Conservation (phyloP, 2,888 invertebrate species). For the Oasisia sp. region DNA sequence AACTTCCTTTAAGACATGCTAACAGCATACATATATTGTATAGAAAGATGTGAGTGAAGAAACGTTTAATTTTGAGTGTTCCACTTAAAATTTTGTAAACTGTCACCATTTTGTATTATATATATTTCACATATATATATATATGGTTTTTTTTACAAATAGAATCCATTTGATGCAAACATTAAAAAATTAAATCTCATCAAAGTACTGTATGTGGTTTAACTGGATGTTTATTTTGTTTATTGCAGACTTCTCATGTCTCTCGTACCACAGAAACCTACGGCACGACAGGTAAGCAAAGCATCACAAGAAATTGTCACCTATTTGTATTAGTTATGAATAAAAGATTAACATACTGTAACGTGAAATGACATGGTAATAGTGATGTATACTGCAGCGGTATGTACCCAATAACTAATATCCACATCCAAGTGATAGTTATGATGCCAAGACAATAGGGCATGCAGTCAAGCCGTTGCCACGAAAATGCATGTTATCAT, state of each 20-base stretch:
- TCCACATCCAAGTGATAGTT: not conserved
- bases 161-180: not conserved
- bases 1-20: too few relatives aligned
- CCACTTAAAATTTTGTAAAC: not conserved
- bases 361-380: not conserved
- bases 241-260: slow-evolving; percentile 52
- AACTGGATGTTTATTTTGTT: slow-evolving; percentile 23
- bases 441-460: not conserved
- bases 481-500: too few relatives aligned
- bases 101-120: not conserved
- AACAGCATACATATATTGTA: too few relatives aligned
- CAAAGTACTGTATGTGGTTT: not conserved
- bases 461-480: not conserved
- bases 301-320: not conserved
- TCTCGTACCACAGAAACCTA: slow-evolving; percentile 60
- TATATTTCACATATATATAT: too few relatives aligned
- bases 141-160: too few relatives aligned
- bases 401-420: not conserved
- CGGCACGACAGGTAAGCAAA: slow-evolving; percentile 49
- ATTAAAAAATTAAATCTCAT: too few relatives aligned
- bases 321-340: not conserved
- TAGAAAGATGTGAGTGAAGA: too few relatives aligned
- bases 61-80: not conserved
- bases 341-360: not conserved
- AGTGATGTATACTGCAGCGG: not conserved